Evolutionary conservation across 1,140 invertebrate genomes (phyloP).

Genomic region (Drosophila murphyi): DNA sequence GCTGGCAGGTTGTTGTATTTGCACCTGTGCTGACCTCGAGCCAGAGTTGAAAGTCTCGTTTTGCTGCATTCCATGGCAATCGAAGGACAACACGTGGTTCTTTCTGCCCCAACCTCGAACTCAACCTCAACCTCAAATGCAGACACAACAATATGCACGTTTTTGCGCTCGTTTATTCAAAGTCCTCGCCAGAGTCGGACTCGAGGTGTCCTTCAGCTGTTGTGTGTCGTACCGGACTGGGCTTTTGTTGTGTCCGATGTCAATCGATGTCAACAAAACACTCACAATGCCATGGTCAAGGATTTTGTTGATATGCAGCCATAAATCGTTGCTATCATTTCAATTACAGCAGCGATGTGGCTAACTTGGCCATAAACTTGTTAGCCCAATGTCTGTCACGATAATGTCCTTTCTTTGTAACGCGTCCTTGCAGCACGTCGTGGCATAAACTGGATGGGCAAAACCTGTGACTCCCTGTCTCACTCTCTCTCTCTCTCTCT

Average conservation of each 20-base stretch:
- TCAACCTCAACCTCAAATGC: background rate
- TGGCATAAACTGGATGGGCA: slow-evolving; percentile 61
- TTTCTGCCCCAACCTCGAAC: slow-evolving; percentile 28
- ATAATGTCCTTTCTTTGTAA: slow-evolving; percentile 64
- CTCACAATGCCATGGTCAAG: slow-evolving; percentile 72
- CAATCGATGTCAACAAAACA: slow-evolving; percentile 74
- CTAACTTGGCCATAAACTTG: slow-evolving; percentile 34
- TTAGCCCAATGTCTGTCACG: slow-evolving; percentile 48
- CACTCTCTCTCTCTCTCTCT: slow-evolving; percentile 3
- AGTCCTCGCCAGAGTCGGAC: slow-evolving; percentile 12
- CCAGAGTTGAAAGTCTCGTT: slow-evolving; percentile 30
- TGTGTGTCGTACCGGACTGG: background rate
- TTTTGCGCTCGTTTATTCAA: slow-evolving; percentile 19
- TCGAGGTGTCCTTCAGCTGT: slow-evolving; percentile 34
- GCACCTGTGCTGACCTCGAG: slow-evolving; percentile 22
- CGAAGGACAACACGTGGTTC: slow-evolving; percentile 71
- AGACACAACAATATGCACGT: slow-evolving; percentile 25
- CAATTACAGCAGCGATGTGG: slow-evolving; percentile 29
- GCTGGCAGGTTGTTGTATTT: slow-evolving; percentile 14
- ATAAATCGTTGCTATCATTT: slow-evolving; percentile 45
- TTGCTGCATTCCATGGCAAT: slow-evolving; percentile 64
- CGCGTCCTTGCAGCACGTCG: slow-evolving; percentile 74
- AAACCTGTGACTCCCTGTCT: slow-evolving; percentile 6
- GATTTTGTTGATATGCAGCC: slow-evolving; percentile 28
- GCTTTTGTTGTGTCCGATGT: slow-evolving; percentile 46